These are phyloP conservation scores for Ciconia maguari DNA, from an alignment of 2,113 vertebrate species.

Conservation along the genomic window DNA sequence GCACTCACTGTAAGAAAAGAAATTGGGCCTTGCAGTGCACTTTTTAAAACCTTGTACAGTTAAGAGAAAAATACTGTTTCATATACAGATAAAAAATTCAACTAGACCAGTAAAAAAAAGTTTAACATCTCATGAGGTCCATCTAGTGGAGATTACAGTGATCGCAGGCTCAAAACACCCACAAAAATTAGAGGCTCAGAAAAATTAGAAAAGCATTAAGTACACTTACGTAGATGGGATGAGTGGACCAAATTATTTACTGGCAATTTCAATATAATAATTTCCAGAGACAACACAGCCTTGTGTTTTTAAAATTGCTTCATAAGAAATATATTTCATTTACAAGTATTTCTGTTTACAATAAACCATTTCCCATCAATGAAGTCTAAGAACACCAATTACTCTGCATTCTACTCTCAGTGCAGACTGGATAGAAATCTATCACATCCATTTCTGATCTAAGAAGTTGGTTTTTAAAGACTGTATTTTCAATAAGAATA, in stretches of 20 bases:
- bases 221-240: background rate
- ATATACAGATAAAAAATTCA: background rate
- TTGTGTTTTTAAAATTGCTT: background rate
- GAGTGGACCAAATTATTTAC: background rate
- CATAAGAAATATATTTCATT: background rate
- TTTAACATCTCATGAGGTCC: conserved; percentile 18
- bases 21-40: background rate
- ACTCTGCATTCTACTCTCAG: background rate
- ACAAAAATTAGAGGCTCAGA: background rate
- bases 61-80: background rate
- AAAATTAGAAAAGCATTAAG: background rate
- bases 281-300: background rate
- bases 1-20: background rate
- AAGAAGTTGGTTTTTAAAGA: background rate
- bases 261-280: background rate
- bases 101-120: background rate
- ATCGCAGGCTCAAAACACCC: background rate
- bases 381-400: background rate
- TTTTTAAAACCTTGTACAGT: background rate
- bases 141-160: conserved; percentile 56
- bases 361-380: background rate
- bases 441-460: background rate
- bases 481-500: background rate
- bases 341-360: background rate
- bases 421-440: background rate